A percentile compares a stretch with the other conserved stretches of the same genome.
Conservation (phyloP, 2,888 invertebrate species). For the Aporophyla lueneburgensis region DNA sequence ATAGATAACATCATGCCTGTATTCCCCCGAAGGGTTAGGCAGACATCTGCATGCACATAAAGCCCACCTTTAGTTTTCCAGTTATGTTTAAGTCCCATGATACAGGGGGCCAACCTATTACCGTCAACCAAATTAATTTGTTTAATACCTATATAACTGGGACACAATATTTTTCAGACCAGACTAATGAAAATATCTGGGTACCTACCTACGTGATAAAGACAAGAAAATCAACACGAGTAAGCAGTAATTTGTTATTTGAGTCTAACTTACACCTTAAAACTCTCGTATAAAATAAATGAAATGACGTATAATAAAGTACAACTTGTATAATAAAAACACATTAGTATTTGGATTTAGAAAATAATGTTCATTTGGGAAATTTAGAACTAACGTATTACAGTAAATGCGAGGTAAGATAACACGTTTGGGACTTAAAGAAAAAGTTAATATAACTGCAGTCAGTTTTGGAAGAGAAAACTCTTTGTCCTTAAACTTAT, state of each 20-base stretch:
- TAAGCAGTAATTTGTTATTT: background rate
- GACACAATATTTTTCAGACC: background rate
- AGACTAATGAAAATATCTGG: background rate
- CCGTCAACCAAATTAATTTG: background rate
- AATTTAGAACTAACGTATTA: slow-evolving; percentile 45
- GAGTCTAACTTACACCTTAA: background rate
- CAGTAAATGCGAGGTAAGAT: slow-evolving; percentile 18
- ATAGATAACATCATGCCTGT: too few relatives aligned
- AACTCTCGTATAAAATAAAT: background rate
- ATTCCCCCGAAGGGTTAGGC: too few relatives aligned
- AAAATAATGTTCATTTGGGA: slow-evolving; percentile 55
- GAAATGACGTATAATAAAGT: background rate
- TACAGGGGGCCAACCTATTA: background rate
- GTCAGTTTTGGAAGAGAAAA: slow-evolving; percentile 9
- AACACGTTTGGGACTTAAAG: slow-evolving; percentile 26
- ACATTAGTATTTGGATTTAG: slow-evolving; percentile 23
- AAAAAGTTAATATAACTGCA: slow-evolving; percentile 28
- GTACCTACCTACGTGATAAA: background rate
- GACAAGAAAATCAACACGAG: background rate
- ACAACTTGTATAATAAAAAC: slow-evolving; percentile 21
- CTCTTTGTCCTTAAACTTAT: background rate
- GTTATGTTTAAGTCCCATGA: too few relatives aligned
- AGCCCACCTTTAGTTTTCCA: too few relatives aligned
- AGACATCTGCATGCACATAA: too few relatives aligned
- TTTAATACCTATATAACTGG: background rate